Evolutionary conservation across 2,888 invertebrate genomes (phyloP).

Genomic region (Sminthurides aquaticus): DNA sequence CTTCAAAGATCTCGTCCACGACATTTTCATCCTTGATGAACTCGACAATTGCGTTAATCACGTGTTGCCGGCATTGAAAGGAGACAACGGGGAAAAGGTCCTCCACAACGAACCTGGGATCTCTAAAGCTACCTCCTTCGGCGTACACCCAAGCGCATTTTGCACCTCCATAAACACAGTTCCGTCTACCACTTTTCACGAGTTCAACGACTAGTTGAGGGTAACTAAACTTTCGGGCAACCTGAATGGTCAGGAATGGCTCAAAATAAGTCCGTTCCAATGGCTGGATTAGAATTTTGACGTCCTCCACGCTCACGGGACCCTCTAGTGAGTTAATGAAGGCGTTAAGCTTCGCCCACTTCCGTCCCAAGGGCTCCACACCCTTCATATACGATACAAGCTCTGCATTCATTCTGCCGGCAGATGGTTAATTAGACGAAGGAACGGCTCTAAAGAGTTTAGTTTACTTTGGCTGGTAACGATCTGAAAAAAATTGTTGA

Average conservation of each 20-base stretch:
- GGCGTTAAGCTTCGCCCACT: background rate
- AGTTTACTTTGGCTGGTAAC: too few species aligned
- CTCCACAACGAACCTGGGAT: background rate
- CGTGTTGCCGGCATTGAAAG: background rate
- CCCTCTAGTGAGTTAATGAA: background rate
- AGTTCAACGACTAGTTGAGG: background rate
- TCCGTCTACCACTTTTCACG: background rate
- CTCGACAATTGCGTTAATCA: background rate
- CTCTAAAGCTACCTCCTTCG: background rate
- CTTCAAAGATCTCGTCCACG: background rate
- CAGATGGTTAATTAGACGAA: too few species aligned
- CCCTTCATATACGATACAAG: too few species aligned
- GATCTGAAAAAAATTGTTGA: too few species aligned
- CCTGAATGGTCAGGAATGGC: background rate
- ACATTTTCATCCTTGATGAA: background rate
- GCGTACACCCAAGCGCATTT: background rate
- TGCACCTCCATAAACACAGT: background rate
- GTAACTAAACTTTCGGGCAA: background rate
- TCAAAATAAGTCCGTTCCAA: background rate
- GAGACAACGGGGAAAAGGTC: background rate
- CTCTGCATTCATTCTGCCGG: too few species aligned
- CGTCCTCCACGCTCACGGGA: background rate
- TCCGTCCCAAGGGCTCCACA: background rate
- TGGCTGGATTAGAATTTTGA: background rate
- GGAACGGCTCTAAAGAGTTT: too few species aligned